Evolutionary conservation across 2,888 invertebrate genomes (phyloP), one percentile per base, ranked within the genome.

Genomic region (Lobophora halterata): DNA sequence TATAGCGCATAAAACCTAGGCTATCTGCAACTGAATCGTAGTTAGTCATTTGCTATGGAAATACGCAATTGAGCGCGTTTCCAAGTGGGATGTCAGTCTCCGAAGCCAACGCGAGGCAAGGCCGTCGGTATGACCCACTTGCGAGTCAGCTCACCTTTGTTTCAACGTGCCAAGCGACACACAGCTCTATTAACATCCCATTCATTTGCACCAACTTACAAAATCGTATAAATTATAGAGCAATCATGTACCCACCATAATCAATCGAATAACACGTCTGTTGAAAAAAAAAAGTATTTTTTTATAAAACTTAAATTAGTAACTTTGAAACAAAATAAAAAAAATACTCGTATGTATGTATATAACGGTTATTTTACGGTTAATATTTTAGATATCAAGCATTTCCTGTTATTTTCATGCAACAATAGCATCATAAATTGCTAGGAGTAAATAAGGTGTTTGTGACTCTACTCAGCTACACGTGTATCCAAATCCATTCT

Each of bases 91-190:
- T 73, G 72, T 61, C 61, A 68, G 71, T 68, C 71, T 55, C 55
- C 53, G 61, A 61, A 59, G 65, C 59, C 52, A 44, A 58, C 61
- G 66, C 80, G 79, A 80, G 75, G 80, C 81, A 81, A 82, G 81
- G 81, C 72, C 78, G 62, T 60, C 37, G 44, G 61, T 55, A 52
- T 78, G 85, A 78, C 85, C 85, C 59, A 83, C 70, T 81, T 83
- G 64, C 72, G 9, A 21, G 2, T 50, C 32, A 31, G 45, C 61
- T 77, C 75, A 83, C 85, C 83, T 85, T 80, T 80, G 78, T 80
- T 70, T 66, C 61, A 58, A 58, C 54, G 47, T 57, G 67, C 61
- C 66, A 59, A 47, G 63, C 75, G 33, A 77, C 71, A 65, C 47
- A 58, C 49, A 55, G 59, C 75, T 59, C 58, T 73, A 74, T 55